Evolutionary conservation across 2,797 vertebrate genomes (phyloP).

Genomic region (Hafferia zeledoni): DNA sequence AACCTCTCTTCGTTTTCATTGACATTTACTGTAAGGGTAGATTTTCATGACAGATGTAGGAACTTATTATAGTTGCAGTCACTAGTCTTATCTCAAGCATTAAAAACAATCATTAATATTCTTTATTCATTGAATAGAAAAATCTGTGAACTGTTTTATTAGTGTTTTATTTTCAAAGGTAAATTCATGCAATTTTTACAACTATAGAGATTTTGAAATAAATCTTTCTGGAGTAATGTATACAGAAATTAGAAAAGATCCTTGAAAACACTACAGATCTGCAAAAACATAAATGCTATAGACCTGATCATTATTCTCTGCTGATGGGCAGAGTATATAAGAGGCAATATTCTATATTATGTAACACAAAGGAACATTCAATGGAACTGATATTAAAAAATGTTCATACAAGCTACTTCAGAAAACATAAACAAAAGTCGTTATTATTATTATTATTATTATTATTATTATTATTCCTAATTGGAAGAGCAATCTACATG

Average conservation of each 20-base stretch:
- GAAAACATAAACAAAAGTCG: not conserved
- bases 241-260: constrained; percentile 35
- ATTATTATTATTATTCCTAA: not conserved
- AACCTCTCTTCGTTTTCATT: not conserved
- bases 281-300: constrained; percentile 11
- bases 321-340: not conserved
- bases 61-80: not conserved
- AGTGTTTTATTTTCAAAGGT: constrained; percentile 53
- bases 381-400: not conserved
- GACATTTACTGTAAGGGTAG: not conserved
- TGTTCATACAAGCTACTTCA: not conserved
- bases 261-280: constrained; percentile 45
- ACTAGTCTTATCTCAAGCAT: not conserved
- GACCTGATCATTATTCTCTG: constrained; percentile 25
- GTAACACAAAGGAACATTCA: not conserved
- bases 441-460: not conserved
- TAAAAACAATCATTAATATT: constrained; percentile 16
- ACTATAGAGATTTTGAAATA: not conserved
- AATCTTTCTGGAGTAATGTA: not conserved
- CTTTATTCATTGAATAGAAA: constrained; percentile 34
- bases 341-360: not conserved
- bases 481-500: not conserved
- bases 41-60: not conserved
- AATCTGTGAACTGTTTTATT: not conserved
- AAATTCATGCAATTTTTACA: constrained; percentile 6